Evolutionary conservation across 2,113 vertebrate genomes (phyloP).

Genomic region (Struthidea cinerea): DNA sequence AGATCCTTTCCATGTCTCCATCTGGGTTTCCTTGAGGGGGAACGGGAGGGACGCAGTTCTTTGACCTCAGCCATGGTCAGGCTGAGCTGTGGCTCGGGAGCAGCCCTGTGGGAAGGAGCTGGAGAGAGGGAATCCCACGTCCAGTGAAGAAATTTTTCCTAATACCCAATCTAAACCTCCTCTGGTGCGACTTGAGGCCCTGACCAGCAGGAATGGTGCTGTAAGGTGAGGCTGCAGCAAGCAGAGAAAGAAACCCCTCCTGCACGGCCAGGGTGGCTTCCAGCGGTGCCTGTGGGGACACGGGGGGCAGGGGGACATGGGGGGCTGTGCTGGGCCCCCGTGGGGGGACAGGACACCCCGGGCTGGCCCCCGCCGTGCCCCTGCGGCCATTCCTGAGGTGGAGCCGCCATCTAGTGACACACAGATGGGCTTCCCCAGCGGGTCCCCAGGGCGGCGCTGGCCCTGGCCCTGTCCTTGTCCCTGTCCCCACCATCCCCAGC

Average conservation of each 20-base stretch:
- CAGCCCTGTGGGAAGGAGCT: neutral
- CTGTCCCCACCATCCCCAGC: neutral
- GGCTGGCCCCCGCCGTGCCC: neutral
- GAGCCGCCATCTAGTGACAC: constrained; percentile 27
- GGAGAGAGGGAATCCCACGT: fast-evolving
- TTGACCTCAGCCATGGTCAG: neutral
- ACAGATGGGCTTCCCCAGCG: fast-evolving
- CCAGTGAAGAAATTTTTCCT: neutral
- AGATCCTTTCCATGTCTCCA: neutral
- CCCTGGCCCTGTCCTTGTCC: neutral
- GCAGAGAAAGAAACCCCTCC: neutral
- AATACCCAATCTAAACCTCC: neutral
- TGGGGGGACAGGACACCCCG: neutral
- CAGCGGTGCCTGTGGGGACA: neutral
- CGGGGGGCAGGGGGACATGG: fast-evolving
- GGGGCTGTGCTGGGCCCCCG: neutral
- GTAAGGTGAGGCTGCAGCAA: fast-evolving
- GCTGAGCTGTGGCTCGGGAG: neutral
- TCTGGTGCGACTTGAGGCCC: neutral
- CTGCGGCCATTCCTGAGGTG: neutral
- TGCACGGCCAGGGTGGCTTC: neutral
- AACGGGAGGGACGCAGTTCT: fast-evolving
- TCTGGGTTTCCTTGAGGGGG: neutral
- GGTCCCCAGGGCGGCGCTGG: neutral
- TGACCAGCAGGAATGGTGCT: neutral